These are phyloP conservation scores for Conopomorpha cramerella DNA, from an alignment of 1,140 invertebrate species.

Conservation along the genomic window DNA sequence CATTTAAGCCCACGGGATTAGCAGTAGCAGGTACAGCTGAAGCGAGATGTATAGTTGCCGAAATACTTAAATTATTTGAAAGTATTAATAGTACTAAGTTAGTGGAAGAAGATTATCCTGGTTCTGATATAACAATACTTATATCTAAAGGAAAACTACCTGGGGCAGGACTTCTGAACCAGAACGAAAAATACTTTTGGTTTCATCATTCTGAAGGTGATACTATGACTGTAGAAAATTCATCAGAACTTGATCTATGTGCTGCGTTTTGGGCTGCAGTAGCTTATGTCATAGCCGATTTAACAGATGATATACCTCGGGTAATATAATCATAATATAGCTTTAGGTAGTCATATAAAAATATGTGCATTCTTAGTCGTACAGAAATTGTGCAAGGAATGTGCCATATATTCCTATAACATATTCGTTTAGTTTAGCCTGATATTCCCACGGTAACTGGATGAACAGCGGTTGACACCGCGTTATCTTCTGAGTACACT, in stretches of 20 bases:
- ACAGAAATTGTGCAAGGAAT: no score
- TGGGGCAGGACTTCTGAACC: conserved; percentile 63
- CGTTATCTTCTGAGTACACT: no score
- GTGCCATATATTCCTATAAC: no score
- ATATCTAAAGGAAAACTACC: conserved; percentile 64
- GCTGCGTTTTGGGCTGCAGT: conserved; percentile 71
- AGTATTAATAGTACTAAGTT: conserved; percentile 8
- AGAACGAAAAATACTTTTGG: conserved; percentile 72
- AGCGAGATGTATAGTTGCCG: conserved; percentile 63
- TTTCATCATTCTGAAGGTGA: conserved; percentile 77
- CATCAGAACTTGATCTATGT: conserved; percentile 64
- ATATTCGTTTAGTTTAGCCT: no score
- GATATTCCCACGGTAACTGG: no score
- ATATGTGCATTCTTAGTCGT: no score
- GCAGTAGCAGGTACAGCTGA: conserved; percentile 52
- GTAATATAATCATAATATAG: no score
- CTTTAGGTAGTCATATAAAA: no score
- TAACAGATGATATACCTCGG: conserved; percentile 65
- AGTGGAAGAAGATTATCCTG: conserved; percentile 18
- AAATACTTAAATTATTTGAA: conserved; percentile 46
- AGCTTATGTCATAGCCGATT: conserved; percentile 69
- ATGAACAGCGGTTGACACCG: no score
- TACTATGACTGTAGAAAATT: conserved; percentile 70
- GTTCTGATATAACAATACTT: conserved; percentile 67
- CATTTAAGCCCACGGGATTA: conserved; percentile 71